Base-by-base conservation (phyloP, 53 echinoderm and acorn worm species). In the Apostichopus leukothele region DNA sequence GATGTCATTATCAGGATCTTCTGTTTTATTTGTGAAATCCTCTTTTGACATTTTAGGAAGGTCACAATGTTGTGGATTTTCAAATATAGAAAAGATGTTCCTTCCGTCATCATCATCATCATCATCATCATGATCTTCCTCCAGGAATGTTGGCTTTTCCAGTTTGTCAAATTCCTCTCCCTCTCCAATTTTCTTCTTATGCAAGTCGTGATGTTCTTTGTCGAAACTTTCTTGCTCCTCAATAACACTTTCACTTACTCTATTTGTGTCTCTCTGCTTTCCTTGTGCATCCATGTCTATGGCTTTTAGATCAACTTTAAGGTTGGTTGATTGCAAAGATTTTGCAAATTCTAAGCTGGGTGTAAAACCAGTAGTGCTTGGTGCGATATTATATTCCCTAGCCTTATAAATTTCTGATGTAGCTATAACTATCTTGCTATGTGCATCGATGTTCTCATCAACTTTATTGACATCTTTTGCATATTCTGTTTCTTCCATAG, bases 21-120 rank as follows among this genome's bases (percentile, higher is more conserved):
- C 71, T n/a, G 13, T 71, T 71, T 71, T 18, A 71, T 71, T 19
- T 19, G 6, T 18, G 6, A n/a, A 71, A 68, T 68, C 5, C 71
- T 71, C 20, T 71, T 71, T 71, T 71, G 71, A 71, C 18, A 16
- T 19, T 13, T 11, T 8, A 6, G 71, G 16, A n/a, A 71, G 18
- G 18, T 71, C 71, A 71, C 71, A 71, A 71, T 71, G 18, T 0
- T 71, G 71, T n/a, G 13, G 71, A 19, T 81, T 81, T 81, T 85
- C 63, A 22, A 85, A 85, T 63, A 85, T 63, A 57, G 63, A 10
- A 51, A 85, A 85, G 9, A 85, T 85, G 5, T 85, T 85, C 50
- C 67, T 63, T 39, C 60, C 57, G 50, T 85, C 85, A 85, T 85
- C 85, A 3, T 67, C 85, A 39, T 39, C 39, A 39, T 39, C 39